These are phyloP conservation scores for Synergus japonicus DNA, from an alignment of 2,888 invertebrate species.

Conservation along the genomic window DNA sequence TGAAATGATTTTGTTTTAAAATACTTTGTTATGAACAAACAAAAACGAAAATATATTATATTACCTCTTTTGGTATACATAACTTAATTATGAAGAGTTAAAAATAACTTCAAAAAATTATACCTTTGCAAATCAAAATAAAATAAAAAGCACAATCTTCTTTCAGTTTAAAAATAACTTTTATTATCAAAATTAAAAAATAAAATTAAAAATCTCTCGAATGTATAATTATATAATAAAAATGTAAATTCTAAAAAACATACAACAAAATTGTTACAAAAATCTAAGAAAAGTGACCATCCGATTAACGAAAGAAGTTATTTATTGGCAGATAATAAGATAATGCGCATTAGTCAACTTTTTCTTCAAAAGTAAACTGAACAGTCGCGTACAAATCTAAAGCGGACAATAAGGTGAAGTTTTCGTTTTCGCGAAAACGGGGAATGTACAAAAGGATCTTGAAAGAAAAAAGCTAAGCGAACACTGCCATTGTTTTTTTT, in stretches of 20 bases:
- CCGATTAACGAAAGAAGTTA: slow-evolving; percentile 18
- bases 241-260: too few relatives aligned
- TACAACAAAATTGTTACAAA: not conserved
- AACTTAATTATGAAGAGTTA: too few relatives aligned
- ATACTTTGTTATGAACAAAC: too few relatives aligned
- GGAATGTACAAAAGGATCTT: slow-evolving; percentile 25
- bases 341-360: slow-evolving; percentile 37
- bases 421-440: slow-evolving; percentile 25
- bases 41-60: too few relatives aligned
- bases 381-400: slow-evolving; percentile 11
- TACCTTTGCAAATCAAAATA: not conserved
- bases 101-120: not conserved
- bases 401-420: slow-evolving; percentile 31
- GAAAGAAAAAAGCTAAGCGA: slow-evolving; percentile 27
- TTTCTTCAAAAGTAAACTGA: slow-evolving; percentile 18
- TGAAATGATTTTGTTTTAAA: too few relatives aligned
- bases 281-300: not conserved
- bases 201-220: not conserved
- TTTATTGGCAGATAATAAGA: slow-evolving; percentile 34
- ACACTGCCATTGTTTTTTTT: not conserved
- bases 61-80: too few relatives aligned
- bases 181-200: slow-evolving; percentile 17
- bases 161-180: not conserved
- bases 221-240: too few relatives aligned
- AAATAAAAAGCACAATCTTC: not conserved